Percentiles rank a stretch among this genome's conserved stretches.
Evolutionary conservation across 2,113 vertebrate species (phyloP).

Genomic region (Catagonus wagneri): DNA sequence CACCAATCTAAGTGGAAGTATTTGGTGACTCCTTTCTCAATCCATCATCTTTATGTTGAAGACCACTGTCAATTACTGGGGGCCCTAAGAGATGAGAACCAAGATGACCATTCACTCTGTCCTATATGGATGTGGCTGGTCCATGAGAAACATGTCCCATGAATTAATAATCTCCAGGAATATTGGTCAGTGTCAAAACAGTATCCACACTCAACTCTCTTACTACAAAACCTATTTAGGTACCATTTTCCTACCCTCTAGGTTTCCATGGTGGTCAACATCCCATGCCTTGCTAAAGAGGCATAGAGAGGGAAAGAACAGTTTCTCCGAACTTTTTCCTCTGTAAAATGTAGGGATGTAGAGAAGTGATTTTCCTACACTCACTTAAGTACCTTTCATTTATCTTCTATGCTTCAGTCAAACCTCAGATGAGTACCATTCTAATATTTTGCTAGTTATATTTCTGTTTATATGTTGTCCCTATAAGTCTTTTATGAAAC

Average conservation of each 20-base stretch:
- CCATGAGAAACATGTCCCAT: not conserved
- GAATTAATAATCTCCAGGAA: not conserved
- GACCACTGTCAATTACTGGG: not conserved
- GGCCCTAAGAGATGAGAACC: not conserved
- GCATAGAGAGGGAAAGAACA: not conserved
- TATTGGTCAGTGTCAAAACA: not conserved
- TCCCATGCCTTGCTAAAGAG: not conserved
- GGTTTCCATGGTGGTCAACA: not conserved
- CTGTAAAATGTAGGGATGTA: not conserved
- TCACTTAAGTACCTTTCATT: not conserved
- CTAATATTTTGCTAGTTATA: not conserved
- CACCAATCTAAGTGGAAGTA: not conserved
- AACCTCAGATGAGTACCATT: not conserved
- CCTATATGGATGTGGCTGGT: not conserved
- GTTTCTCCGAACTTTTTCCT: not conserved
- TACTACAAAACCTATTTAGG: not conserved
- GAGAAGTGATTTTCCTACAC: not conserved
- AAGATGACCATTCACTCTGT: not conserved
- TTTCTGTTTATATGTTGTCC: not conserved
- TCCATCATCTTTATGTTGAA: not conserved
- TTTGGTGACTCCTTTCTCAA: not conserved
- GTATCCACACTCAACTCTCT: not conserved
- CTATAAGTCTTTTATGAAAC: not conserved
- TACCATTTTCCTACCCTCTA: not conserved
- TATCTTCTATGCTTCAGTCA: not conserved